phyloP scores from a whole-genome alignment of 2,797 vertebrate genomes.

The Vultur gryphus region DNA sequence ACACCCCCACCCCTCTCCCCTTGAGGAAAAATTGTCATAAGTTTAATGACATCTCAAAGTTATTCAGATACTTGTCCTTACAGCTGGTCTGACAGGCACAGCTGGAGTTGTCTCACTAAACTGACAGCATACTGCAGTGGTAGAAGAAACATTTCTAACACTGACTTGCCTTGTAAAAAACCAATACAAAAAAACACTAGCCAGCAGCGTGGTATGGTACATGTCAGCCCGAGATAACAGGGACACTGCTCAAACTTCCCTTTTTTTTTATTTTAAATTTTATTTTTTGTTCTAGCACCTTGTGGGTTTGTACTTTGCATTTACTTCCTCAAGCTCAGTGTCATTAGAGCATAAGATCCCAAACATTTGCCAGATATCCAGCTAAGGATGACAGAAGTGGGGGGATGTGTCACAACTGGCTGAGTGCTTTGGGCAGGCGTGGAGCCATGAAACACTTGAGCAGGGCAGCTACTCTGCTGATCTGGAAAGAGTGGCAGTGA shows the following conservation, averaged over 20 bases:
- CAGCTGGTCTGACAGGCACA: not conserved
- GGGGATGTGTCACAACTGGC: no score
- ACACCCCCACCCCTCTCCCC: no score
- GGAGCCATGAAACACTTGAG: accelerated
- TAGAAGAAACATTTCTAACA: not conserved
- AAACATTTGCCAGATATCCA: not conserved
- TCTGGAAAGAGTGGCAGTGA: accelerated
- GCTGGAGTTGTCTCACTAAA: not conserved
- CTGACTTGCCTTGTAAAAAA: not conserved
- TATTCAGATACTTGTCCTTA: not conserved
- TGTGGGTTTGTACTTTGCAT: not conserved
- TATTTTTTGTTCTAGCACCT: not conserved
- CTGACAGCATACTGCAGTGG: not conserved
- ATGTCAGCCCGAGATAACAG: not conserved
- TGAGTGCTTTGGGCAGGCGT: not conserved
- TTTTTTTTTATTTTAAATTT: not conserved
- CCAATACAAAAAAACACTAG: accelerated
- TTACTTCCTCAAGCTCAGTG: not conserved
- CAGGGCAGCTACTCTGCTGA: not conserved
- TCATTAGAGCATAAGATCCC: not conserved
- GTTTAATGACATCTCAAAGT: not conserved
- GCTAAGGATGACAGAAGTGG: accelerated
- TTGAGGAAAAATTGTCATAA: not conserved
- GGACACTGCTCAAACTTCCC: not conserved
- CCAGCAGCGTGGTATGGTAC: not conserved